A percentile compares a stretch with the other conserved stretches of the same genome.
These are phyloP conservation scores for Calliopsis andreniformis DNA, from an alignment of 1,140 invertebrate genomes.

Conservation along the genomic window DNA sequence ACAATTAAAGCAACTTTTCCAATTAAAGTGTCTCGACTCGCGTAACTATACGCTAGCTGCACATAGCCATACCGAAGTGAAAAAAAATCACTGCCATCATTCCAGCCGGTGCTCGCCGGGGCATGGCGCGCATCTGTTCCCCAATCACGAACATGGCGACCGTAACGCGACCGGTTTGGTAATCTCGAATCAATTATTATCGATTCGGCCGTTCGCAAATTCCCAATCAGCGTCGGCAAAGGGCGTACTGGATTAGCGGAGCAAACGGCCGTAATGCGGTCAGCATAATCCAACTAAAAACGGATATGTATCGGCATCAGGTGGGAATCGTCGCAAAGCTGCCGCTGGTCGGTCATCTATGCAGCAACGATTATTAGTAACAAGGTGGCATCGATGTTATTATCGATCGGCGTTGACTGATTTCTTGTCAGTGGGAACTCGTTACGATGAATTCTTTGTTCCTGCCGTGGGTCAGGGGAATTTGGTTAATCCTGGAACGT, in stretches of 20 bases:
- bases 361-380: slow-evolving; percentile 16
- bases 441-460: no score
- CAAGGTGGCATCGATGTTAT: neutral
- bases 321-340: slow-evolving; percentile 33
- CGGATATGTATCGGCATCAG: slow-evolving; percentile 45
- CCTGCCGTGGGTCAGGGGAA: no score
- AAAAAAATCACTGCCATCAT: neutral
- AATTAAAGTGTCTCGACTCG: neutral
- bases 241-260: slow-evolving; percentile 35
- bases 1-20: neutral
- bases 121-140: slow-evolving; percentile 12
- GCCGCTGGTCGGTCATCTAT: neutral
- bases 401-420: neutral
- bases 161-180: slow-evolving; percentile 15
- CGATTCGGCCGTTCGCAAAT: slow-evolving; percentile 33
- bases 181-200: slow-evolving; percentile 52
- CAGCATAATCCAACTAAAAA: slow-evolving; percentile 53
- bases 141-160: slow-evolving; percentile 18
- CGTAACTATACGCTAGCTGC: neutral
- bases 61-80: neutral
- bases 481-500: no score
- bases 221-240: slow-evolving; percentile 26
- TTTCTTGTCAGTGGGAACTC: no score
- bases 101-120: neutral
- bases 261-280: slow-evolving; percentile 42